Conservation (phyloP, 2,797 vertebrate genomes). For the Hybognathus amarus region DNA sequence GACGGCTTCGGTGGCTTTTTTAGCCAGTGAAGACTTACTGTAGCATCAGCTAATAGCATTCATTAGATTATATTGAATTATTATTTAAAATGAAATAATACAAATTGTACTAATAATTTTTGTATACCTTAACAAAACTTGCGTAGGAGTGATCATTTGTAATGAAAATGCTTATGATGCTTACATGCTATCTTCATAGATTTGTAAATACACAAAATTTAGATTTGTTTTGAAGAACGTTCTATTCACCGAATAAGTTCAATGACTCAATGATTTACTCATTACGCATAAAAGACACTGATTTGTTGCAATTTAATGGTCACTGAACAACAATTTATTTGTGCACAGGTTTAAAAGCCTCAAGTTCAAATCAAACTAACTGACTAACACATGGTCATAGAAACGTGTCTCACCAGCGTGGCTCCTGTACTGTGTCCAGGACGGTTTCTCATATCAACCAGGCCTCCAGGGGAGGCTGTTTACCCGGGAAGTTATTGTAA, state of each 20-base stretch:
- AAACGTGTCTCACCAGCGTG: conserved; percentile 84
- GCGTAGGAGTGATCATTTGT: not conserved
- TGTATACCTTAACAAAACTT: not conserved
- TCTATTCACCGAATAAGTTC: not conserved
- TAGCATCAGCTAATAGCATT: not conserved
- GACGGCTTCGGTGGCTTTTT: not conserved
- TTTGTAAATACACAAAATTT: not conserved
- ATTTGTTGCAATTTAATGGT: too few species aligned
- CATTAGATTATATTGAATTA: not conserved
- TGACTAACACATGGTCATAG: not conserved
- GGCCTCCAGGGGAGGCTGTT: conserved; percentile 94
- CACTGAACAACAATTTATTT: not conserved
- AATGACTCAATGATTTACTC: not conserved
- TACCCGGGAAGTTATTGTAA: conserved; percentile 97
- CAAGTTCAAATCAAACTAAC: not conserved
- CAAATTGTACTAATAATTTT: not conserved
- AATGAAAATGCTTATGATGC: not conserved
- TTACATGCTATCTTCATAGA: not conserved
- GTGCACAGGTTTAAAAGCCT: not conserved
- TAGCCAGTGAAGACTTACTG: not conserved
- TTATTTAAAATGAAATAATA: not conserved
- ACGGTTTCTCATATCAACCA: conserved; percentile 90
- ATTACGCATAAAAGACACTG: not conserved
- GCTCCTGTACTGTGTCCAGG: conserved; percentile 79
- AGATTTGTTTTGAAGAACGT: not conserved